Evolutionary conservation across 2,113 vertebrate genomes (phyloP).

Genomic region (Poecile atricapillus): DNA sequence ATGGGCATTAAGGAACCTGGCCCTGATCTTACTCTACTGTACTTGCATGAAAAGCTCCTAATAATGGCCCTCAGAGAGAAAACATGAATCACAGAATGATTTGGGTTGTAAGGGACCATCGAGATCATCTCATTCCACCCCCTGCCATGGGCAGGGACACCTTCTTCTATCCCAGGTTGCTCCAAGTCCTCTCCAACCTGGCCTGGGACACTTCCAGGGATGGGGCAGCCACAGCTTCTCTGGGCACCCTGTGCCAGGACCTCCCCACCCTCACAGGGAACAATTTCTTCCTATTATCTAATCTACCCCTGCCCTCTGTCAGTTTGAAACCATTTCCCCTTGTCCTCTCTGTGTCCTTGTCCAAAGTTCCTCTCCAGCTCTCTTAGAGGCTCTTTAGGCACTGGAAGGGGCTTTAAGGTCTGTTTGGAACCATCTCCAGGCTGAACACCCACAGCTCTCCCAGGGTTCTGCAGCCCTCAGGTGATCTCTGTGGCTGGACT

Average conservation of each 20-base stretch:
- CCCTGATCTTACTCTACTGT: not conserved
- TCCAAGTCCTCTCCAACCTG: accelerated
- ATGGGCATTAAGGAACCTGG: not conserved
- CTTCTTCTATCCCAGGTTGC: not conserved
- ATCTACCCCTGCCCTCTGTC: not conserved
- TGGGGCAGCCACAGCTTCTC: not conserved
- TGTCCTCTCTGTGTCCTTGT: not conserved
- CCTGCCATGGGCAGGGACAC: not conserved
- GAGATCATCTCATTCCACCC: not conserved
- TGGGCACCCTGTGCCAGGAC: not conserved
- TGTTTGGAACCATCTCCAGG: not conserved
- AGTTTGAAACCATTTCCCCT: not conserved
- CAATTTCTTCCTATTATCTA: not conserved
- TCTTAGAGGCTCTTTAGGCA: not conserved
- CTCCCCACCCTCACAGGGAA: not conserved
- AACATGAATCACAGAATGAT: not conserved
- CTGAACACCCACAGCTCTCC: not conserved
- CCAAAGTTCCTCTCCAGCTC: not conserved
- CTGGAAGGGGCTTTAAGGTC: not conserved
- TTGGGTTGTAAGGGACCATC: not conserved
- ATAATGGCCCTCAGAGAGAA: not conserved
- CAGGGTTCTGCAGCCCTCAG: not conserved
- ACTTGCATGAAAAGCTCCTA: not conserved
- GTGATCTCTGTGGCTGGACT: not conserved
- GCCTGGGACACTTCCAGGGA: not conserved